phyloP scores from a whole-genome alignment of 2,797 vertebrate genomes.

The Epinephelus awoara region DNA sequence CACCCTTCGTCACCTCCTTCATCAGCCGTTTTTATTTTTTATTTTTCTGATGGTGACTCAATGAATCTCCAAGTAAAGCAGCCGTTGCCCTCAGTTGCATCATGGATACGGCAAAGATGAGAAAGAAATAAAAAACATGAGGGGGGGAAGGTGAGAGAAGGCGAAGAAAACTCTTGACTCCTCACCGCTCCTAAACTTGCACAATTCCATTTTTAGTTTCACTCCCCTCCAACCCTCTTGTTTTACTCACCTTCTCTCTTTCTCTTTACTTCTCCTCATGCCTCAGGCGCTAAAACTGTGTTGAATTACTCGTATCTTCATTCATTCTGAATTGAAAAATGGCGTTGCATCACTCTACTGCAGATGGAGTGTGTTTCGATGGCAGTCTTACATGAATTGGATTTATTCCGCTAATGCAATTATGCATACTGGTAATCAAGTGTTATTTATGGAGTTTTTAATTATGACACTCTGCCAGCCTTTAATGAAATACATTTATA shows the following conservation, averaged over 20 bases:
- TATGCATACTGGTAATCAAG: constrained; percentile 54
- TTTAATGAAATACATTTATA: constrained; percentile 45
- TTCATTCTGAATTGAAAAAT: constrained; percentile 57
- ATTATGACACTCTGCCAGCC: constrained; percentile 39
- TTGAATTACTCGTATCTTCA: constrained; percentile 50
- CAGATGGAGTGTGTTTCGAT: constrained; percentile 32
- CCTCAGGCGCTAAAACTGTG: constrained; percentile 38
- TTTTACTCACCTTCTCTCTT: constrained; percentile 41
- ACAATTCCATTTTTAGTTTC: constrained; percentile 37
- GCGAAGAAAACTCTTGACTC: constrained; percentile 51
- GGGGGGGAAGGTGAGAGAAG: constrained; percentile 45
- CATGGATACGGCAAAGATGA: constrained; percentile 69
- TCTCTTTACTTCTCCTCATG: constrained; percentile 35
- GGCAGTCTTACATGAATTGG: constrained; percentile 25
- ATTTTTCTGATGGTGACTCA: constrained; percentile 64
- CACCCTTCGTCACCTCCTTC: constrained; percentile 52
- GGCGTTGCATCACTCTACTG: constrained; percentile 51
- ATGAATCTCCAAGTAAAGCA: constrained; percentile 63
- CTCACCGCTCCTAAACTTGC: constrained; percentile 30
- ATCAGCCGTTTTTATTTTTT: constrained; percentile 49
- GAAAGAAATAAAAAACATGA: constrained; percentile 51
- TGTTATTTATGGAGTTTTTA: constrained; percentile 44
- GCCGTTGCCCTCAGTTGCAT: constrained; percentile 79
- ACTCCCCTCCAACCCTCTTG: constrained; percentile 8
- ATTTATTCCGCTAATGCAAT: constrained; percentile 54